Evolutionary conservation across 1,140 invertebrate genomes (phyloP).

Genomic region (Trichoplusia ni): DNA sequence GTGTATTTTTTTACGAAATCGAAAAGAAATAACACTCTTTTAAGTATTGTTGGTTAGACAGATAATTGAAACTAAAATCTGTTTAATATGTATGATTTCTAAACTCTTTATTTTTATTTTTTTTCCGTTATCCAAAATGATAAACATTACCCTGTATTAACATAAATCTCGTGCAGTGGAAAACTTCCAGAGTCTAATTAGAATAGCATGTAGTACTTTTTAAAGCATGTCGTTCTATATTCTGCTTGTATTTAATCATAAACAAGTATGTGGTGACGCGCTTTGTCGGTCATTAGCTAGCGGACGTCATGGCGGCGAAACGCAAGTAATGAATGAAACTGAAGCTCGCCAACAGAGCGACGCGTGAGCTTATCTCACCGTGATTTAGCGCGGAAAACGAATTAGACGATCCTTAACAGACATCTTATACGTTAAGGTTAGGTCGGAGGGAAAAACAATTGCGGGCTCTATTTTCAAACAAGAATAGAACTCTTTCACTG

Average conservation of each 20-base stretch:
- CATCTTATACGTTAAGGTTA: slow-evolving; percentile 4
- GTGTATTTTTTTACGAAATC: not conserved
- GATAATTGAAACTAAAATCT: no score
- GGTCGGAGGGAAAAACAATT: not conserved
- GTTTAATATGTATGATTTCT: no score
- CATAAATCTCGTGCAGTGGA: not conserved
- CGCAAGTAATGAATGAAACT: slow-evolving; percentile 46
- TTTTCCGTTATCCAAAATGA: no score
- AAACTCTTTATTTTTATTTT: no score
- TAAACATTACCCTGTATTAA: no score
- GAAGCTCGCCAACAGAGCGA: slow-evolving; percentile 31
- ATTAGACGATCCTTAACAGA: slow-evolving; percentile 28
- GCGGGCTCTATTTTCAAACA: not conserved
- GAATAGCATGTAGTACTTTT: no score
- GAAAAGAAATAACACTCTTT: not conserved
- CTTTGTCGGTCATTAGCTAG: slow-evolving; percentile 31
- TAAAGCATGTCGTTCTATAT: slow-evolving; percentile 6
- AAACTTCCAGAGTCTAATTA: slow-evolving; percentile 1
- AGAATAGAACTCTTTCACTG: not conserved
- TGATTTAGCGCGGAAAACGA: slow-evolving; percentile 32
- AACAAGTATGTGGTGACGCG: slow-evolving; percentile 30
- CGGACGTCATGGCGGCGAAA: slow-evolving; percentile 36
- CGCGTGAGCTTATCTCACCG: slow-evolving; percentile 19
- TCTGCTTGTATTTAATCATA: slow-evolving; percentile 4
- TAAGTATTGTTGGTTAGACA: not conserved